A percentile compares a stretch with the other conserved stretches of the same genome.
Evolutionary conservation across 2,888 invertebrate species (phyloP).

Genomic region (Coleophora flavipennella): DNA sequence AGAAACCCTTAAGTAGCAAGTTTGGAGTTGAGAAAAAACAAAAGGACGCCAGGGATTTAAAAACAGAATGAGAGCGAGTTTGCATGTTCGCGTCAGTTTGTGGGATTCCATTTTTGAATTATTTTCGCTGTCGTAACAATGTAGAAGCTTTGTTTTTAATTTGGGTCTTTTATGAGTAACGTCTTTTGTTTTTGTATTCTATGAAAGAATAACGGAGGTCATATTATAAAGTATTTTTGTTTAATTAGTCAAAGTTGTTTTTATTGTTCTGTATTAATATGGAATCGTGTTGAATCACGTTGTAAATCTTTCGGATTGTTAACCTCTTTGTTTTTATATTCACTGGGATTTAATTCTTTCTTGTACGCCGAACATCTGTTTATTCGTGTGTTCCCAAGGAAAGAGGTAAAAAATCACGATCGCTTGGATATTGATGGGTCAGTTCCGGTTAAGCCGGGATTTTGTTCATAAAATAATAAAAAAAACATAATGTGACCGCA

Average conservation of each 20-base stretch:
- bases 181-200: slow-evolving; percentile 6
- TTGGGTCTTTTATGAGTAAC: slow-evolving; percentile 15
- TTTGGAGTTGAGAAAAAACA: slow-evolving; percentile 39
- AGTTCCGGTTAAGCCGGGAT: slow-evolving; percentile 29
- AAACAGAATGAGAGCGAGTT: slow-evolving; percentile 54
- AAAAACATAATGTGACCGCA: slow-evolving; percentile 29
- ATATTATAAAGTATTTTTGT: no score
- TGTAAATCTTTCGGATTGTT: no score
- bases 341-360: no score
- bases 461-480: slow-evolving; percentile 21
- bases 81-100: slow-evolving; percentile 56
- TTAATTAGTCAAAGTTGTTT: no score
- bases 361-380: slow-evolving; percentile 37
- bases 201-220: slow-evolving; percentile 2
- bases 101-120: slow-evolving; percentile 48
- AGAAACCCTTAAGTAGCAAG: slow-evolving; percentile 66
- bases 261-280: no score
- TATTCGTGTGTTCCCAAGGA: slow-evolving; percentile 37
- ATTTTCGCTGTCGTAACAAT: slow-evolving; percentile 28
- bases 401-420: slow-evolving; percentile 37
- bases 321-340: no score
- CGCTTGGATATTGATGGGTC: slow-evolving; percentile 38
- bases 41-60: slow-evolving; percentile 43
- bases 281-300: no score
- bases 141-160: slow-evolving; percentile 19